Percentiles rank a stretch among this genome's conserved stretches.
These are phyloP conservation scores for Pangasius krempfi DNA, from an alignment of 2,797 vertebrate species.

Conservation along the genomic window DNA sequence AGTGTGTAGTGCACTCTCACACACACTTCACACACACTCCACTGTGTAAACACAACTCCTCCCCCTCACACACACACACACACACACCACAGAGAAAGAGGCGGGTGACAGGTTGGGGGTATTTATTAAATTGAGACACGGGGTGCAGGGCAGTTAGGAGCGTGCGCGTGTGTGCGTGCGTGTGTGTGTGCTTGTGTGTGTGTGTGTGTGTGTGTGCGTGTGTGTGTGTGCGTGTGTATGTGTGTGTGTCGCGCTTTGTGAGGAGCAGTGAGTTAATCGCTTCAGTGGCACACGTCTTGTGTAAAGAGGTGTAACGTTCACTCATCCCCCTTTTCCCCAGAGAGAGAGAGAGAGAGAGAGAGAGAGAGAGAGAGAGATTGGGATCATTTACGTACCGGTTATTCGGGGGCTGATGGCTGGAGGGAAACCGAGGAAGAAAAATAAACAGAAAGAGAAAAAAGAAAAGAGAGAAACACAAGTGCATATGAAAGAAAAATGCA, in stretches of 20 bases:
- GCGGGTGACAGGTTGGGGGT: constrained; percentile 15
- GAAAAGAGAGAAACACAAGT: not conserved
- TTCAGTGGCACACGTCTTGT: constrained; percentile 79
- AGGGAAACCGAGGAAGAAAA: not conserved
- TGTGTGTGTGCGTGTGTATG: constrained; percentile 5
- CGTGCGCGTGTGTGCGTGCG: constrained; percentile 4
- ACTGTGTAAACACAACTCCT: constrained; percentile 19
- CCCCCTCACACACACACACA: not conserved
- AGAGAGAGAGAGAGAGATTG: not conserved
- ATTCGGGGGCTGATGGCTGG: not conserved
- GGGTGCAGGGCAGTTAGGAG: constrained; percentile 11
- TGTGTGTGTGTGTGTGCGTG: constrained; percentile 7
- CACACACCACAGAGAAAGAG: constrained; percentile 4
- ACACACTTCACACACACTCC: constrained; percentile 30
- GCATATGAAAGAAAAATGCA: not conserved
- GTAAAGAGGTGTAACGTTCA: constrained; percentile 59
- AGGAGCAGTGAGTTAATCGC: constrained; percentile 79
- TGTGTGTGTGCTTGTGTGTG: constrained; percentile 6
- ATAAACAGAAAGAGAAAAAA: not conserved
- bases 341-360: not conserved
- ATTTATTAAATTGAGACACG: constrained; percentile 5
- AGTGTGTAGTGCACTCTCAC: constrained; percentile 11
- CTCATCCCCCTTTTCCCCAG: constrained; percentile 38
- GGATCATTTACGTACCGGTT: not conserved
- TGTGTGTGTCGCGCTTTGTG: constrained; percentile 55